A percentile compares a stretch with the other conserved stretches of the same genome.
Evolutionary conservation across 2,113 vertebrate species (phyloP).

Genomic region (Cichladusa arquata): DNA sequence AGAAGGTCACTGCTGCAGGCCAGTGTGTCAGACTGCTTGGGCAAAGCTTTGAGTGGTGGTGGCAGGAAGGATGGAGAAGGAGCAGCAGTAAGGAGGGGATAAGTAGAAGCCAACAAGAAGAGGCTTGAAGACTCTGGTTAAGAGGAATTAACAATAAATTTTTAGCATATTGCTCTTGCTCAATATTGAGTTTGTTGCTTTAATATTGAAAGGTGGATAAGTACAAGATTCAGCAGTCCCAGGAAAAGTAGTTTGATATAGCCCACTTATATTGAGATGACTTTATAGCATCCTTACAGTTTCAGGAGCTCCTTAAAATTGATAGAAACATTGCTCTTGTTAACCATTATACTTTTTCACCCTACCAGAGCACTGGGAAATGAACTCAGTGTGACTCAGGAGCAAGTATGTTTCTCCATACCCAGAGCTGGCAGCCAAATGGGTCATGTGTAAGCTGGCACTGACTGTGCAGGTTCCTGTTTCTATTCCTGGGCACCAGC

Average conservation of each 20-base stretch:
- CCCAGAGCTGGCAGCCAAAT: background rate
- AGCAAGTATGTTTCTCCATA: background rate
- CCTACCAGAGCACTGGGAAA: background rate
- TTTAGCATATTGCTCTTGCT: background rate
- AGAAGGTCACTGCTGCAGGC: background rate
- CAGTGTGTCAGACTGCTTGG: background rate
- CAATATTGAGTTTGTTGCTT: background rate
- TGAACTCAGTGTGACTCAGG: background rate
- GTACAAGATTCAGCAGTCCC: background rate
- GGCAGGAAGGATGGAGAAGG: background rate
- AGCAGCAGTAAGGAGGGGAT: background rate
- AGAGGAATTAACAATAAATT: background rate
- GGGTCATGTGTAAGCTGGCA: background rate
- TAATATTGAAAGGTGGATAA: background rate
- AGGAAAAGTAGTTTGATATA: background rate
- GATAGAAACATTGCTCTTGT: background rate
- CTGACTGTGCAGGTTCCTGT: background rate
- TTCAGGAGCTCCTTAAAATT: background rate
- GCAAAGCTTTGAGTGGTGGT: background rate
- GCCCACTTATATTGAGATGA: background rate
- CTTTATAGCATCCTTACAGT: background rate
- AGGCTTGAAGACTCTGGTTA: background rate
- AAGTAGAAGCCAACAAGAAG: background rate
- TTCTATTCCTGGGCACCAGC: background rate
- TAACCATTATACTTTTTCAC: background rate